Base-by-base conservation (phyloP, 2,797 vertebrate genomes). In the Eremophila alpestris region DNA sequence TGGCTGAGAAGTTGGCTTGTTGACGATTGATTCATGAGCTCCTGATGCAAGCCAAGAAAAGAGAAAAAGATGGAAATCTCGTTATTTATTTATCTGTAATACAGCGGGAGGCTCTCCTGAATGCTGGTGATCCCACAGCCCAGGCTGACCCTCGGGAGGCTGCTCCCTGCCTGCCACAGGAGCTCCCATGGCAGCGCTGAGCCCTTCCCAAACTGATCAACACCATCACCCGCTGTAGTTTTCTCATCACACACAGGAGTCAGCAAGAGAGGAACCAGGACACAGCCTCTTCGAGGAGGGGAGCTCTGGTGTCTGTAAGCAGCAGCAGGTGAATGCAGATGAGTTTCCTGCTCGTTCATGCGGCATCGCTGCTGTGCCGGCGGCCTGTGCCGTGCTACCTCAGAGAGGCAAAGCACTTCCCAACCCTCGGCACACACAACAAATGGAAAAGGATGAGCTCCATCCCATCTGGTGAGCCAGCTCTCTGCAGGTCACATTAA, bases 401-500 rank as follows among this genome's bases (percentile, higher is more conserved):
- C 41, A 1, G 83, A 96, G 94, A 52, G 26, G 30, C 46, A 70
- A 69, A 93, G 59, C 32, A 23, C 89, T 83, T 93, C 93, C 94
- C 85, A 95, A 51, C 73, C 58, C 90, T 82, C 94, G 80, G 45
- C 78, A 48, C 90, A 77, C 16, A 2, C 48, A 52, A 36, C 91
- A 93, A 40, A 87, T 86, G 91, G 90, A 79, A 30, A 52, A 78
- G 45, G 63, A 95, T 91, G 82, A 94, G 75, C 78, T 64, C 49
- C 65, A 63, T 59, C 95, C 96, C 89, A 94, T 87, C 95, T 90
- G 89, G 85, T 56, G 92, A 96, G 88, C 52, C 87, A 83, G 67
- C 90, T 97, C 96, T 96, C 95, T 56, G 91, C 89, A 95, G 96
- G 94, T 96, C 91, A 87, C 68, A 83, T 96, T 95, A 96, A 85